Base-by-base conservation (phyloP, 1,140 invertebrate genomes). In the Halyomorpha halys region DNA sequence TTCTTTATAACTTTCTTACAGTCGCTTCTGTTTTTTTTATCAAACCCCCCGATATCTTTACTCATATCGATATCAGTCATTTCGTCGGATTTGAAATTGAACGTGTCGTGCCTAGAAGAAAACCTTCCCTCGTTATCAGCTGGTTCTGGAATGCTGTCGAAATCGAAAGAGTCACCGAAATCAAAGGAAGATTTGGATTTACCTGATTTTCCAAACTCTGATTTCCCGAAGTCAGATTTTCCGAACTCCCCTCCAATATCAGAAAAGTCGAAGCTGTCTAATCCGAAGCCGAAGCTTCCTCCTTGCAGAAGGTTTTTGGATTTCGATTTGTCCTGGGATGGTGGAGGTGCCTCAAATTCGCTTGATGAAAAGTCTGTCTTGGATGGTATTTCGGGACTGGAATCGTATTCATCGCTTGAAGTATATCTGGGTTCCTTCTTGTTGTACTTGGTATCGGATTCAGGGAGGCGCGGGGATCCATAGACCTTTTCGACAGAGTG, bases 1-100 rank as follows among this genome's bases (percentile, higher is more conserved):
- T 85, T 81, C 68, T 83, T 83, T 62, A 81, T 77, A 0, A 82
- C 75, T 71, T 85, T 86, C 69, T 85, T 84, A 70, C 86, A 88
- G 4, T 81, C 77, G 2, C 84, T 83, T 61, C 83, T 74, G 70
- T 88, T 84, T 71, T 86, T 83, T 65, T 53, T n/a, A 18, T 21
- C 51, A 21, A 53, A 51, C 2, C 51, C 47, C 1, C 34, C 61
- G 1, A 47, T 47, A 27, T 61, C 25, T 44, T 63, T 47, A 25
- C n/a, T 27, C 18, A 47, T 27, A 53, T 63, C 45, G 2, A 21
- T 63, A 15, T 30, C 60, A 15, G n/a, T 27, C 51, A 63, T 63
- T 63, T 51, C 23, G 21, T 53, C 47, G 9, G 27, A 21, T 47
- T 30, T 61, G 15, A 25, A 25, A 21, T 49, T 23, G n/a, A 49